These are phyloP conservation scores for Drosophila paranaensis DNA, from an alignment of 2,888 invertebrate species.

Conservation along the genomic window DNA sequence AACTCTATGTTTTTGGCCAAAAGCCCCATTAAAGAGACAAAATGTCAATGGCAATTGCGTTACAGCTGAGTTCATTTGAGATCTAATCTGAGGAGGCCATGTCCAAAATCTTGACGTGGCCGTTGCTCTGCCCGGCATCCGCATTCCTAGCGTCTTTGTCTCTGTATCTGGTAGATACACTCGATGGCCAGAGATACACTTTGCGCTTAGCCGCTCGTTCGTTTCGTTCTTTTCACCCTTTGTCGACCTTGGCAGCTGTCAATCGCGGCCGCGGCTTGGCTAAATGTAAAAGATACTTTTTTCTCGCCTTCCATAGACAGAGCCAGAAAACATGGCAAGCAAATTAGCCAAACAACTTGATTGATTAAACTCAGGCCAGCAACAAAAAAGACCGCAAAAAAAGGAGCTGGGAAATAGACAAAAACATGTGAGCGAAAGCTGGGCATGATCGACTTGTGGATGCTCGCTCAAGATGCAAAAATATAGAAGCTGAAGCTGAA, in stretches of 20 bases:
- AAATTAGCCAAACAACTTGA: conserved; percentile 69
- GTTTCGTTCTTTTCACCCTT: conserved; percentile 27
- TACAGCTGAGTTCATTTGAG: background rate
- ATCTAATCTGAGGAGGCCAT: background rate
- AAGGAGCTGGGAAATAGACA: background rate
- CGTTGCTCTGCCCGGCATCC: conserved; percentile 15
- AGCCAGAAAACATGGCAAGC: conserved; percentile 50
- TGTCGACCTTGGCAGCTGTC: conserved; percentile 35
- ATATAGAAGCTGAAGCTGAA: background rate
- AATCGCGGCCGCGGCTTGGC: background rate
- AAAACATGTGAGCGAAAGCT: background rate
- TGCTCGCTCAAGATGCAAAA: background rate
- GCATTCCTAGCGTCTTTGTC: conserved; percentile 25
- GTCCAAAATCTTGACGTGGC: background rate
- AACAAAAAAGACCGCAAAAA: conserved; percentile 8
- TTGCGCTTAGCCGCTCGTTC: conserved; percentile 14
- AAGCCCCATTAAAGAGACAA: conserved; percentile 1
- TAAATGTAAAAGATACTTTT: conserved; percentile 32
- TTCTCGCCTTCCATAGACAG: background rate
- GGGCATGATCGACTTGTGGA: background rate
- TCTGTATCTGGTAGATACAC: conserved; percentile 22
- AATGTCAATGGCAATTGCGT: background rate
- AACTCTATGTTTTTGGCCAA: conserved; percentile 1
- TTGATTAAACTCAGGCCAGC: conserved; percentile 59
- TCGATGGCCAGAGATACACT: conserved; percentile 24